Conservation (phyloP, 2,888 invertebrate genomes). For the Ashinkailepas kermadecensis region DNA sequence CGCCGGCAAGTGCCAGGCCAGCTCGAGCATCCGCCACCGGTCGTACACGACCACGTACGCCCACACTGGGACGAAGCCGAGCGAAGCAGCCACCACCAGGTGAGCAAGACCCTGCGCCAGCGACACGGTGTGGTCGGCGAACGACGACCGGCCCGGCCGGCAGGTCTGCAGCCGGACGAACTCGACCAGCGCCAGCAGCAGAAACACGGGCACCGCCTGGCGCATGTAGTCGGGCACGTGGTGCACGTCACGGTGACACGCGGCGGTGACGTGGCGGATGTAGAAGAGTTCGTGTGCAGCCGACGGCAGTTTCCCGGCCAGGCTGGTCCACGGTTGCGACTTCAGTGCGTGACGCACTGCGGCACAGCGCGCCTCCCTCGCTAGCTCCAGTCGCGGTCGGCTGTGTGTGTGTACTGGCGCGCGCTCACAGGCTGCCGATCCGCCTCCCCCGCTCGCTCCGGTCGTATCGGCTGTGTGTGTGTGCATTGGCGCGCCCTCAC, state of each 20-base stretch:
- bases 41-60: slow-evolving; percentile 26
- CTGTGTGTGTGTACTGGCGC: too few relatives aligned
- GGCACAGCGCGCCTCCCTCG: too few relatives aligned
- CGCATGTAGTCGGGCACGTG: neutral
- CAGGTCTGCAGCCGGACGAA: neutral
- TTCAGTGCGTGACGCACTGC: too few relatives aligned
- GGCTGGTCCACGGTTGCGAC: too few relatives aligned
- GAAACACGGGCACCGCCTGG: neutral
- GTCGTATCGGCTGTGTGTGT: too few relatives aligned
- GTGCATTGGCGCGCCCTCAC: too few relatives aligned
- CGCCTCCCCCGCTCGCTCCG: too few relatives aligned
- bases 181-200: neutral
- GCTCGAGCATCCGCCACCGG: slow-evolving; percentile 23
- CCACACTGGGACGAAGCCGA: neutral
- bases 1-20: slow-evolving; percentile 23
- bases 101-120: neutral
- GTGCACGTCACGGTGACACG: neutral
- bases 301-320: too few relatives aligned
- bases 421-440: too few relatives aligned
- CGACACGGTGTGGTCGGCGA: neutral
- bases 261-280: neutral
- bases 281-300: neutral
- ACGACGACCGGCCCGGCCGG: neutral
- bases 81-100: neutral
- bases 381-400: too few relatives aligned